Evolutionary conservation across 2,888 invertebrate genomes (phyloP), one percentile per base, ranked within the genome.

Genomic region (Dolichopus griseipennis): DNA sequence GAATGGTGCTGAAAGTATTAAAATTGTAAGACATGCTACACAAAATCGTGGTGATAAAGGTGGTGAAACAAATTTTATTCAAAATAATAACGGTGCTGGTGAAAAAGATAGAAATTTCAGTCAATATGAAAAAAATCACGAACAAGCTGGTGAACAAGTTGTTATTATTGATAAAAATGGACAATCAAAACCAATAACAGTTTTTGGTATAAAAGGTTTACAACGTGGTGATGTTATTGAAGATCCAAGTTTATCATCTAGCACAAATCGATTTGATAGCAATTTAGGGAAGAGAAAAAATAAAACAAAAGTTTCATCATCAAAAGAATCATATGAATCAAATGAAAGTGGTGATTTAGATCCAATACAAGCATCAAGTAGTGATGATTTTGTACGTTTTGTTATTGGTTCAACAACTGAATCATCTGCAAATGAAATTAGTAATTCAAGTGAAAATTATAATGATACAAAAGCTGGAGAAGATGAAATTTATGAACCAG

Each of bases 141-240:
- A 62, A 22, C 67, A 70, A 64, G 65, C 66, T 22, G 72, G 71
- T 15, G 69, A 73, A 64, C 68, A 72, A 65, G 69, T 72, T n/a
- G 70, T 71, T 4, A 68, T 74, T 66, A 66, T 72, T 18, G 70
- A 72, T 66, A 41, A 72, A 52, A 70, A 72, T 68, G 70, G 72
- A 27, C 69, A 70, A 61, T 66, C 70, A 43, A 68, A 73, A 68
- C 72, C 73, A 8, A 82, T 83, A 22, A 82, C 82, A 4, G 77
- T 83, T 7, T 80, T 83, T 67, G 83, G 83, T 18, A 81, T 82
- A 6, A 83, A 83, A 74, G 83, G 82, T 4, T 74, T 83, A 7
- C 81, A 82, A 74, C 75, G 81, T 68, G 80, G 78, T 7, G 77
- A 75, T 43, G 76, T 76, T 27, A 22, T 61, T 27, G 69, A 66